Base-by-base conservation (phyloP, 2,888 invertebrate species). In the Cremastobaeus sp. region DNA sequence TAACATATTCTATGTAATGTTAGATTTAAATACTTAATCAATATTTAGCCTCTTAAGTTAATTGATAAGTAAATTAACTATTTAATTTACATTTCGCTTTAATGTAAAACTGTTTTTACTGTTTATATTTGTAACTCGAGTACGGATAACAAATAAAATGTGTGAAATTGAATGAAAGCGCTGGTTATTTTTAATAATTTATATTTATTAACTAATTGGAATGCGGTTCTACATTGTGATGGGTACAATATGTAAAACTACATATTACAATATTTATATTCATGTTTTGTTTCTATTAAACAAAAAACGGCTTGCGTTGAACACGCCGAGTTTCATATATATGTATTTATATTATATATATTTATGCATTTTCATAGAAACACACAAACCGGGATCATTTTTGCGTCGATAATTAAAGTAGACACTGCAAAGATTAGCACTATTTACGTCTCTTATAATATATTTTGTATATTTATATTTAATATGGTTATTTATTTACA, bases 221-320 rank as follows among this genome's bases (percentile, higher is more conserved):
- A 86, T 86, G 86, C 86, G 82, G 84, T 81, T 86, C 86, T 86
- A 86, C 85, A 86, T 79, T 84, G 83, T 83, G 83, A 85, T 78
- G 83, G 82, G 82, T 86, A 86, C 84, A 85, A 85, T 85, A 85
- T 86, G 85, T 86, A 86, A 86, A 85, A 85, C 84, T 86, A 85
- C 83, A 82, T 83, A 79, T 83, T 85, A 85, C 80, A 79, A 80
- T 85, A 86, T 83, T 80, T 80, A 83, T 84, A 81, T 77, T 78
- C 81, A 81, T 82, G 78, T 77, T 81, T 64, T 64, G 37, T 50
- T 57, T 64, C 41, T 62, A 48, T 71, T 64, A 59, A 65, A 59
- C 35, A 20, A 59, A 45, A 8, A 32, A 32, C 35, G 52, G 43
- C 28, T 25, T 45, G 32, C 35, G 20, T 17, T n/a, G 30, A 37